Conservation (phyloP, 2,888 invertebrate species). For the Cephus sareptanus region DNA sequence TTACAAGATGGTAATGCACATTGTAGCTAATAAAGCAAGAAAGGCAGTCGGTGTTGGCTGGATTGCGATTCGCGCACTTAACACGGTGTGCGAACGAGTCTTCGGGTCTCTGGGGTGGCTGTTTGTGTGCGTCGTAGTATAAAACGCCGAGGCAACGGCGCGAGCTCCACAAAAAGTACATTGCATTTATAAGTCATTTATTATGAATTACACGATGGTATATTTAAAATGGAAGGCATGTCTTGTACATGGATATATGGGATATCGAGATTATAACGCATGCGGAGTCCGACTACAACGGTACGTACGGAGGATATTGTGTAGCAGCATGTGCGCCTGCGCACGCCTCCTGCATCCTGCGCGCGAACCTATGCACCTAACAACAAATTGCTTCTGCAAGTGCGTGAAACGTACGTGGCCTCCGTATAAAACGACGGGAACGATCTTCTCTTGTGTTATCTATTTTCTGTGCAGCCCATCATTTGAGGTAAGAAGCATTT, state of each 20-base stretch:
- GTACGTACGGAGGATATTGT: conserved; percentile 31
- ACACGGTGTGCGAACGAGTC: not conserved
- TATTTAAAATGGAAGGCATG: conserved; percentile 64
- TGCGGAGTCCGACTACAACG: conserved; percentile 48
- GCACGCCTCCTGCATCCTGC: conserved; percentile 1
- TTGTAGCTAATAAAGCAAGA: conserved; percentile 48
- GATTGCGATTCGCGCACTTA: conserved; percentile 17
- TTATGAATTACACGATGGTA: conserved; percentile 66
- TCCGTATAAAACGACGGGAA: not conserved
- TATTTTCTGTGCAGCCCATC: not conserved
- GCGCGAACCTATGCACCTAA: not conserved
- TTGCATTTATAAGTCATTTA: conserved; percentile 66
- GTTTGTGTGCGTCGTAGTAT: not conserved
- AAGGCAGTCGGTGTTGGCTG: conserved; percentile 28
- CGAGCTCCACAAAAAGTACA: conserved; percentile 47
- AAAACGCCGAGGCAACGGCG: not conserved
- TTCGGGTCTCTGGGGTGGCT: not conserved
- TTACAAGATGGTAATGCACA: conserved; percentile 39
- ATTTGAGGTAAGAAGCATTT: not conserved
- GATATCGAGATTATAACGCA: conserved; percentile 66
- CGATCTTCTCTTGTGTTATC: not conserved
- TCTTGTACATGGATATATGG: conserved; percentile 64
- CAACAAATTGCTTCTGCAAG: not conserved
- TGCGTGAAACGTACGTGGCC: not conserved
- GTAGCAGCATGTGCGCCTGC: conserved; percentile 25